Base-by-base conservation (phyloP, 2,113 vertebrate species). In the Poeciliopsis retropinna region DNA sequence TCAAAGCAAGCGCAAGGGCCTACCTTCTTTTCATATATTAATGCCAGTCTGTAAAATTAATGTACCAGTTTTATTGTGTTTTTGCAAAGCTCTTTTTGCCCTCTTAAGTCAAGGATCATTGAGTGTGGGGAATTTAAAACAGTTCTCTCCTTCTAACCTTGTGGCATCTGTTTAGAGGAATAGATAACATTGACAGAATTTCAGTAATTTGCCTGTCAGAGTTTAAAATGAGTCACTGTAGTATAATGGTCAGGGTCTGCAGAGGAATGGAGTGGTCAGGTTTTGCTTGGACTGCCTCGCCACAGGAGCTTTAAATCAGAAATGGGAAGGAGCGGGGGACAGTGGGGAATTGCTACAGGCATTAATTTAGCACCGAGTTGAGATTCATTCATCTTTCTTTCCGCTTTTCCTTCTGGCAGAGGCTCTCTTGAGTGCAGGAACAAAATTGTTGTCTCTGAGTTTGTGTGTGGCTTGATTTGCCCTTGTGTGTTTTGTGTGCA, bases 251-350 rank as follows among this genome's bases (percentile, higher is more conserved):
- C 17, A 72, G 72, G 73, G 66, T 57, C 51, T 67, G 63, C 15
- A 67, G 65, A 62, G 28, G 51, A 68, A 66, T 65, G 71, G 31
- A 32, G 62, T 51, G n/a, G 37, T 60, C 72, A 31, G 34, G 44
- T 71, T 87, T 73, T 74, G 70, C 73, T 71, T 79, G 71, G 77
- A 76, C 73, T 67, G 80, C 62, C 77, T 71, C 76, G 73, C 70
- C 83, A 80, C 75, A 75, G 72, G 70, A 83, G 85, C 81, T 85
- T 89, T 87, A 87, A 88, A 89, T 88, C 82, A 84, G 75, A 79
- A 76, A 75, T 73, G 80, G 79, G 70, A 82, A 84, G 75, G 72
- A 80, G 72, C 73, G 67, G 25, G 30, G 76, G 78, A 81, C 83
- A 64, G 73, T n/a, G 1, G 44, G 75, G 83, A 83, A 75, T 85